Conservation (phyloP, 2,888 invertebrate genomes). For the Rhaphigaster nebulosa region DNA sequence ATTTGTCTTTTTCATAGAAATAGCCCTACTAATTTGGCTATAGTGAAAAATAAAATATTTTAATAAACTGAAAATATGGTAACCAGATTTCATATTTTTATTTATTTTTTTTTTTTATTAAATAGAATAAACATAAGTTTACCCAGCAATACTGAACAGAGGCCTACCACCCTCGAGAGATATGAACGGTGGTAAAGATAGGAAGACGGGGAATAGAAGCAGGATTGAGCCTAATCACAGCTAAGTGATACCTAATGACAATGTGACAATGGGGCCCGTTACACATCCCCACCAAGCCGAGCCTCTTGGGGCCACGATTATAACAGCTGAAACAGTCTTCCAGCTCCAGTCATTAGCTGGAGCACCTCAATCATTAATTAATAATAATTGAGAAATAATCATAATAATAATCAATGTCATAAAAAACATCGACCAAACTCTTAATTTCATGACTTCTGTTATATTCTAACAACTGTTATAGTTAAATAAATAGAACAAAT, state of each 20-base stretch:
- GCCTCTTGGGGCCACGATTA: not conserved
- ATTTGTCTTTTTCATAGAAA: too few species aligned
- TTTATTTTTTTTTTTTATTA: not conserved
- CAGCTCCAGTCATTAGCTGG: not conserved
- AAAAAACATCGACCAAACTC: not conserved
- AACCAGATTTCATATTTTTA: too few species aligned
- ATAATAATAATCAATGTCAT: not conserved
- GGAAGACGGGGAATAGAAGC: conserved; percentile 30
- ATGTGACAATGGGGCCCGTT: conserved; percentile 49
- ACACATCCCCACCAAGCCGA: not conserved
- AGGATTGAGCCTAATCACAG: conserved; percentile 4
- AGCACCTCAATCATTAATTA: not conserved
- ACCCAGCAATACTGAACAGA: not conserved
- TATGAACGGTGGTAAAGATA: conserved; percentile 44
- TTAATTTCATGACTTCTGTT: too few species aligned
- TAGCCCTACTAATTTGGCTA: too few species aligned
- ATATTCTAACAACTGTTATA: not conserved
- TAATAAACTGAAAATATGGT: too few species aligned
- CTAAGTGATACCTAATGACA: conserved; percentile 40
- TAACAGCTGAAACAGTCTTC: not conserved
- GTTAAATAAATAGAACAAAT: not conserved
- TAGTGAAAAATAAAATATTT: too few species aligned
- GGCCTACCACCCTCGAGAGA: not conserved
- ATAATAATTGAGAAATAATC: not conserved
- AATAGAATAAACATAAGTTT: not conserved